Base-by-base conservation (phyloP, 2,888 invertebrate genomes). In the Calameuta pallipes region DNA sequence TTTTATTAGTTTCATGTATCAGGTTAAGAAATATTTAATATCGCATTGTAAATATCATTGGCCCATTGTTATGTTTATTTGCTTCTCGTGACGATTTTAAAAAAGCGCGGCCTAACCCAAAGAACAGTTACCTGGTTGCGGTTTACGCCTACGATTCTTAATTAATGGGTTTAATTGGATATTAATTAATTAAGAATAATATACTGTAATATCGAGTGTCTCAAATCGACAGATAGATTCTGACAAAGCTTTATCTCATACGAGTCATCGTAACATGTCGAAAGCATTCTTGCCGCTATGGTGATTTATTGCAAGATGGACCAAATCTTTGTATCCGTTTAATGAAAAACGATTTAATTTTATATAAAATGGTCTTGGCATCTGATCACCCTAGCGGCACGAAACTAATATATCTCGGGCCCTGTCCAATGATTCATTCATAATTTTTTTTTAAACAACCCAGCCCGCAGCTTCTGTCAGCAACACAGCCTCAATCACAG, bases 401-500 rank as follows among this genome's bases (percentile, higher is more conserved):
- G 56, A 56, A 56, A 56, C 56, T 56, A 56, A 56, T 56, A 56
- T 56, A 56, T 56, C 56, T 56, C 56, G 56, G 56, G 23, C 73
- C 37, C 41, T 78, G 37, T n/a, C n/a, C 73, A 73, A 76, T 73
- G 71, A 78, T 76, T 82, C 80, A 83, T 82, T 82, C 56, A 56
- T 56, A 81, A 80, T 82, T 82, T 82, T 84, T 85, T 85, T 84
- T 86, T 86, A 82, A 87, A 86, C 84, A 89, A 88, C 87, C 82
- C 86, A 90, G 90, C 87, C 90, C 86, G 86, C 90, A 86, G 88
- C 89, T 87, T 89, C 90, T 86, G 85, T 87, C 87, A 89, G 89
- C 87, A 90, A 89, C 88, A 88, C 90, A 85, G 89, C 91, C 86
- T 90, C 92, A 84, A 90, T 93, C 89, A 93, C 93, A 88, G 93